Evolutionary conservation across 1,140 invertebrate genomes (phyloP).

Genomic region (Drosophila repletoides): DNA sequence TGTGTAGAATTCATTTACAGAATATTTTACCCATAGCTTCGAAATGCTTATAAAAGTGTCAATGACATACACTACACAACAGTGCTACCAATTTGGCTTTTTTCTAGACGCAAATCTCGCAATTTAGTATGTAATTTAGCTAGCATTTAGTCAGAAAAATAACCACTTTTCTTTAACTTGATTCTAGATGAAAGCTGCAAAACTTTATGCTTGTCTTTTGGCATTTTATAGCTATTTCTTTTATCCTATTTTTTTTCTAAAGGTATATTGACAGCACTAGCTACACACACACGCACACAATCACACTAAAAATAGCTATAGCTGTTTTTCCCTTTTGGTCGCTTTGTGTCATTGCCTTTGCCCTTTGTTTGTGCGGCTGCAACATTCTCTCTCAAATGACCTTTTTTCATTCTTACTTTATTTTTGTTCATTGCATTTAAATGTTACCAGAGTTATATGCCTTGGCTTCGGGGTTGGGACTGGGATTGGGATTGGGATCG

Average conservation of each 20-base stretch:
- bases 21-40: slow-evolving; percentile 5
- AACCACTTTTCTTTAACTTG: too few species aligned
- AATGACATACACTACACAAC: slow-evolving; percentile 15
- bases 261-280: too few species aligned
- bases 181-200: too few species aligned
- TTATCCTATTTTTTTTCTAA: too few species aligned
- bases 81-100: neutral
- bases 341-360: neutral
- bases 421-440: too few species aligned
- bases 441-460: slow-evolving; percentile 13
- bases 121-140: too few species aligned
- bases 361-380: neutral
- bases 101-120: too few species aligned
- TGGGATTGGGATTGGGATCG: too few species aligned
- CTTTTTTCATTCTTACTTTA: slow-evolving; percentile 2
- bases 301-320: neutral
- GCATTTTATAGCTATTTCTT: too few species aligned
- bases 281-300: too few species aligned
- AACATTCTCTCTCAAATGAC: slow-evolving; percentile 3
- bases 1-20: slow-evolving; percentile 17
- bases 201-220: too few species aligned
- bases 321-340: neutral
- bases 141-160: too few species aligned
- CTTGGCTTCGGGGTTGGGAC: neutral
- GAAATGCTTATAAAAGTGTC: slow-evolving; percentile 19